Evolutionary conservation across 1,140 invertebrate species (phyloP), one percentile per base, ranked within the genome.

Genomic region (Eupristina koningsbergeri): DNA sequence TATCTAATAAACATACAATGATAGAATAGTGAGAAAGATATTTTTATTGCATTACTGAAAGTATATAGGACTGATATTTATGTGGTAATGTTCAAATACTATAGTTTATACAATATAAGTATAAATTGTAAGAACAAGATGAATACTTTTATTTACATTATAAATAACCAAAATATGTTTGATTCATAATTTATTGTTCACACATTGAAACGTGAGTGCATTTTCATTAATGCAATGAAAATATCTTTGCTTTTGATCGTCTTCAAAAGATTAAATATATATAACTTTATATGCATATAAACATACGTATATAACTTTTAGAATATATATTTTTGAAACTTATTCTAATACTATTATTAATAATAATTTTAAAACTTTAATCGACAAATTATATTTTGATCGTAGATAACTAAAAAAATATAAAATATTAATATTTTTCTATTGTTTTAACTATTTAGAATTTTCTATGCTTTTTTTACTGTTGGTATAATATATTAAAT

Each of bases 21-120:
- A 67, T 67, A 15, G 26, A 71, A n/a, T 36, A 41, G 39, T 0
- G 0, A 71, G 9, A 41, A 31, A n/a, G 11, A 71, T 69, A 15
- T 71, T 71, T 69, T 71, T 71, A 71, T 71, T 71, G 26, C 36
- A 71, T 41, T 71, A 71, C 13, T 41, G 17, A 11, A 41, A n/a
- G 22, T 8, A n/a, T 7, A 41, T 5, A 13, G 39, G 29, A 50
- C 17, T 50, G 17, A 17, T 45, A 61, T 15, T n/a, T 61, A 26
- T 15, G 26, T 61, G 11, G 29, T n/a, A 61, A 61, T n/a, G 2
- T n/a, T n/a, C n/a, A 8, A 61, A 61, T 26, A 3, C 22, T n/a
- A 7, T 13, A 31, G 13, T 31, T 15, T 19, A 64, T 64, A 34
- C 34, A 3, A 15, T 64, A 64, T 15, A 64, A 64, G n/a, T 11